Evolutionary conservation across 2,113 vertebrate genomes (phyloP).

Genomic region (cat (Felis catus)): DNA sequence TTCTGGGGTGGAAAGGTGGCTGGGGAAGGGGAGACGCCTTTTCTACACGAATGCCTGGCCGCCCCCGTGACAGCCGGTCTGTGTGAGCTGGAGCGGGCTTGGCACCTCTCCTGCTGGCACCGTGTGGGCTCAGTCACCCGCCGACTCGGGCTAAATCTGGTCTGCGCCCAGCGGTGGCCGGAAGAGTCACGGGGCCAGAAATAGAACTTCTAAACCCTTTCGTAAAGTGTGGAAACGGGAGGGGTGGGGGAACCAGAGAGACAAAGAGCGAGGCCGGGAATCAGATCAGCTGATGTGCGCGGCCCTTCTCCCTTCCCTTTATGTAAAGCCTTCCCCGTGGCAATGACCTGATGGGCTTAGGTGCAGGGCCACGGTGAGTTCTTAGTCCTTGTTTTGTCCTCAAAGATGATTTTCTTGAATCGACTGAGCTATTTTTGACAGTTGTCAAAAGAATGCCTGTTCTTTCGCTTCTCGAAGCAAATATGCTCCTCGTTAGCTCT

Average conservation of each 20-base stretch:
- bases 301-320: not conserved
- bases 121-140: not conserved
- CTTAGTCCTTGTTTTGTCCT: not conserved
- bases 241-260: not conserved
- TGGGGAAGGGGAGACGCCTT: not conserved
- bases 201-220: slow-evolving; percentile 61
- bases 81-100: not conserved
- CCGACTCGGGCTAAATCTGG: slow-evolving; percentile 38
- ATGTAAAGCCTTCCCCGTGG: not conserved
- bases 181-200: slow-evolving; percentile 56
- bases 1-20: not conserved
- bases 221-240: not conserved
- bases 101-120: not conserved
- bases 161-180: slow-evolving; percentile 5
- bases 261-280: not conserved
- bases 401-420: slow-evolving; percentile 39
- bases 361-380: not conserved
- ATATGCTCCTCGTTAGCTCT: not conserved
- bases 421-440: slow-evolving; percentile 53
- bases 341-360: not conserved
- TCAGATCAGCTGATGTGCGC: not conserved
- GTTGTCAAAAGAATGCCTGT: slow-evolving; percentile 28
- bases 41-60: not conserved
- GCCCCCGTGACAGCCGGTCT: not conserved
- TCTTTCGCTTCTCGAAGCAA: slow-evolving; percentile 48